Evolutionary conservation across 2,888 invertebrate genomes (phyloP), one percentile per base, ranked within the genome.

Genomic region (Troides aeacus): DNA sequence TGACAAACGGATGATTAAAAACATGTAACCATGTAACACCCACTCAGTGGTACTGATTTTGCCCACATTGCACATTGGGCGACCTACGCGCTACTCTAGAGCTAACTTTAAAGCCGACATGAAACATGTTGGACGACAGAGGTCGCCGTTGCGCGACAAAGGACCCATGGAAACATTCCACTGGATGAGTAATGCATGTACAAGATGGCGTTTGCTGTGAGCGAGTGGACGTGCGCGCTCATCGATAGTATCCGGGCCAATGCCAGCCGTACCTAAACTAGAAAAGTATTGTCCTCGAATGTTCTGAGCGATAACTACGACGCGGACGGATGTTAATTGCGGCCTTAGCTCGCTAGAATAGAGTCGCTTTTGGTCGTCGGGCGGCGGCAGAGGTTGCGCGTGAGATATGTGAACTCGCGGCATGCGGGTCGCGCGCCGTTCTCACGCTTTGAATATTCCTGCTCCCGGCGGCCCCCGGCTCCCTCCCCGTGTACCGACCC

Each of bases 401-500:
- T 92, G 92, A 92, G 92, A 92, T 92, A 92, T 91, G 90, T 90
- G 89, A 86, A 90, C 89, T 87, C 87, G 88, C 88, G 90, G 92
- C 92, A 92, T 92, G 92, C 92, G 92, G 92, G 92, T 90, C 92
- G 90, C 91, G 86, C 88, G 81, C 84, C 88, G 91, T 92, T 92
- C 92, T 92, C 92, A 92, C 92, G 92, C 92, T 92, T 91, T 90
- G 90, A 92, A 92, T 92, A 91, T 91, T 89, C 90, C 90, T 90
- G 90, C 84, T 89, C 86, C 87, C 86, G 88, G 82, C 84, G 75
- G 78, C 79, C 81, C 82, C 79, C 77, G 75, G 75, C 75, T 76
- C 76, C 79, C 78, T 78, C 72, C 72, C 74, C 71, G 50, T 17
- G 0, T 15, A 10, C 75, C 68, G 75, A 76, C 73, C 71, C 73